Base-by-base conservation (phyloP, 1,140 invertebrate genomes). In the Sarcophaga bullata region DNA sequence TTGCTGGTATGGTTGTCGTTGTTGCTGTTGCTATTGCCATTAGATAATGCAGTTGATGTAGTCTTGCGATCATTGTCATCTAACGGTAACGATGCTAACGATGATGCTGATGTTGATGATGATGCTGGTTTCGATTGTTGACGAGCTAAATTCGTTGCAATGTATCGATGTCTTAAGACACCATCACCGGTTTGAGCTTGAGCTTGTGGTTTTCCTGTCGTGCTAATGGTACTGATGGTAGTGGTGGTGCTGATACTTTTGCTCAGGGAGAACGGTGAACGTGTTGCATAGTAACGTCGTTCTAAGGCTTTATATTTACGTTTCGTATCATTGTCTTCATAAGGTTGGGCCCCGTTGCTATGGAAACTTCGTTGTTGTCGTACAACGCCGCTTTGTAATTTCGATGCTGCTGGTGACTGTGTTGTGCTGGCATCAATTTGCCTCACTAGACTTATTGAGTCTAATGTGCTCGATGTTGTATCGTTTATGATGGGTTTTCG, bases 281-380 rank as follows among this genome's bases (percentile, higher is more conserved):
- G 76, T 52, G 49, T 19, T 37, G 25, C 1, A 80, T 80, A 50
- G 17, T 80, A 11, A 52, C 76, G 49, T 19, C 76, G 50, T 80
- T 48, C 48, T 25, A 25, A 10, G 17, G 47, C 13, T 25, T 80
- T 50, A 8, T 68, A 68, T 68, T 68, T 68, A 68, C 17, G 62
- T 68, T 68, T 68, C 54, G 54, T 72, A 25, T 25, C 80, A 9
- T 19, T 46, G 58, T 58, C 37, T 17, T 58, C 48, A 62, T 49
- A 48, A 68, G 62, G 52, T 37, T 46, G 47, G 25, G 76, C 83
- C 3, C 72, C 73, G 3, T 58, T 52, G 13, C 17, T 81, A 6
- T 82, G 80, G 48, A 78, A 81, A 52, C 83, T 84, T 54, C 83
- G 83, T 81, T 84, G 82, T 81, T 81, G 84, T 75, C 84, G 84